phyloP scores from a whole-genome alignment of 2,888 invertebrate genomes.

The Drosophila seclusa region DNA sequence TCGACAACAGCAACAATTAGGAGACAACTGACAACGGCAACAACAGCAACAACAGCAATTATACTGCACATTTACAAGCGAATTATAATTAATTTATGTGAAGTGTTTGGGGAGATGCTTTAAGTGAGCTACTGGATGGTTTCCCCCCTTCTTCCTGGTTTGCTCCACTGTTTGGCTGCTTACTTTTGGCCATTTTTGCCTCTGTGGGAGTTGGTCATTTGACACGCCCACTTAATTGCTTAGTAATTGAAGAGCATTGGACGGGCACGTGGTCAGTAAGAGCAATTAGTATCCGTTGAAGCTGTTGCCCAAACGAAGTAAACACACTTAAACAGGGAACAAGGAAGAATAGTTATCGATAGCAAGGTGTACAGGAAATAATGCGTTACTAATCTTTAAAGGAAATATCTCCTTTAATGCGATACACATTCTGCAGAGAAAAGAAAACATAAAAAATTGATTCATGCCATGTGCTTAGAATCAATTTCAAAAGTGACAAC shows the following conservation, averaged over 20 bases:
- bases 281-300: slow-evolving; percentile 31
- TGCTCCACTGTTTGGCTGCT: slow-evolving; percentile 20
- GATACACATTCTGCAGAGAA: neutral
- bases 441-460: neutral
- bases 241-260: slow-evolving; percentile 36
- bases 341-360: neutral
- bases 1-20: slow-evolving; percentile 34
- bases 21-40: slow-evolving; percentile 29
- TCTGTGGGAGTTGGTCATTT: slow-evolving; percentile 16
- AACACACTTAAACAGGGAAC: neutral
- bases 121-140: slow-evolving; percentile 34
- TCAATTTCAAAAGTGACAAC: neutral
- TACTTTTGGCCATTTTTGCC: slow-evolving; percentile 8
- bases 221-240: slow-evolving; percentile 49
- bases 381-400: neutral
- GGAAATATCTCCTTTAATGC: neutral
- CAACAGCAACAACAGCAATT: slow-evolving; percentile 48
- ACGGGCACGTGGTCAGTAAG: slow-evolving; percentile 24
- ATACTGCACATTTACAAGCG: slow-evolving; percentile 51
- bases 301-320: slow-evolving; percentile 6
- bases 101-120: slow-evolving; percentile 33
- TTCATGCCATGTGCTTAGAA: neutral
- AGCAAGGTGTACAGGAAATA: neutral
- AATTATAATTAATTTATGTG: slow-evolving; percentile 77
- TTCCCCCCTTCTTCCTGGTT: neutral